phyloP scores from a whole-genome alignment of 2,797 vertebrate genomes.

The Malacoraja senta region DNA sequence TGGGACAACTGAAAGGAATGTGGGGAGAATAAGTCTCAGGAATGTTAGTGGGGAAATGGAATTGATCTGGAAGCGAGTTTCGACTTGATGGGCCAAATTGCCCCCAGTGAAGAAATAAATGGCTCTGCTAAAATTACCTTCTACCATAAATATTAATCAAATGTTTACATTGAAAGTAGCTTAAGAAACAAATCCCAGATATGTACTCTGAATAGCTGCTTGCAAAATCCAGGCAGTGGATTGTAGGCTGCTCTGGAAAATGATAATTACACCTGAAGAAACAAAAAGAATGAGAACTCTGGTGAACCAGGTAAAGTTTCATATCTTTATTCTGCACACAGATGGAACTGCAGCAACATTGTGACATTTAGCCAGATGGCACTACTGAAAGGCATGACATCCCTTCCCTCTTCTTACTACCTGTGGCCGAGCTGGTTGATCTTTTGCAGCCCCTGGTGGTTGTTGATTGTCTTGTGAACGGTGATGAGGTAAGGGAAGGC shows the following conservation, averaged over 20 bases:
- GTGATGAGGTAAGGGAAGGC: constrained; percentile 68
- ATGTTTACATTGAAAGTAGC: no score
- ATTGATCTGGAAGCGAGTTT: no score
- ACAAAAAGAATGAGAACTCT: neutral
- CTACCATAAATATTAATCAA: no score
- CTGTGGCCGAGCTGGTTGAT: constrained; percentile 62
- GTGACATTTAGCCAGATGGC: neutral
- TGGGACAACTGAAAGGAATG: no score
- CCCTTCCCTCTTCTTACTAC: constrained; percentile 43
- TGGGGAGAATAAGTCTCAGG: no score
- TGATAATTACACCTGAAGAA: neutral
- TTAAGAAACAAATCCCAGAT: no score
- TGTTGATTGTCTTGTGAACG: constrained; percentile 63
- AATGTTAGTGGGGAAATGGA: no score
- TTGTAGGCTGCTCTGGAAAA: neutral
- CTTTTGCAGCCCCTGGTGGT: constrained; percentile 60
- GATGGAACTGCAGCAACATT: neutral
- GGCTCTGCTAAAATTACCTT: no score
- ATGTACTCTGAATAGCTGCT: neutral
- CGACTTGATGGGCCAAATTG: no score
- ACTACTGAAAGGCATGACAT: neutral
- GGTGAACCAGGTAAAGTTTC: neutral
- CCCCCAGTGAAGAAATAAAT: no score
- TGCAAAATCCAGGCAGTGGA: neutral
- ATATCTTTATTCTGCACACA: neutral